Evolutionary conservation across 2,113 vertebrate species (phyloP), one percentile per base, ranked within the genome.

Genomic region (Paraplagusia blochii): DNA sequence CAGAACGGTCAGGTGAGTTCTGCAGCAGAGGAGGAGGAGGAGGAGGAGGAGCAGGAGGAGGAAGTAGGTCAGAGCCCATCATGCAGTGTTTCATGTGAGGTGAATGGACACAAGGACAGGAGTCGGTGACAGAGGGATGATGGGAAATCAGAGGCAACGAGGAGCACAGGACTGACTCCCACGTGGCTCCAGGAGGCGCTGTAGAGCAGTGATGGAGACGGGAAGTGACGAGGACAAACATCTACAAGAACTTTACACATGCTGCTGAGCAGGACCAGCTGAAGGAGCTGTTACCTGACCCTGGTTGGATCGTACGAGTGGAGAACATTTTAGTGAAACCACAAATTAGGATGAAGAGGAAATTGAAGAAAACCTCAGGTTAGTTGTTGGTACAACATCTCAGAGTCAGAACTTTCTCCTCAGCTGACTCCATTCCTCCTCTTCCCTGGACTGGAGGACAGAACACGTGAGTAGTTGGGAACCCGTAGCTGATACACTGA

Each of bases 41-140:
- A 15, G 2, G 29, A 36, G 49, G 50, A 50, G 18, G 47, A 61
- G 53, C 64, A n/a, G 58, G 63, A 54, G 22, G 57, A 63, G 3
- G 33, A 82, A 84, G 79, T 81, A 80, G 81, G 81, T 83, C 83
- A 87, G 49, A 74, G 81, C 79, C 40, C 48, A 53, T 44, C 72
- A 74, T 57, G 29, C 46, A 19, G 12, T 34, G 47, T 13, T 50
- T 50, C 9, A 29, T 4, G 22, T 29, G 22, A 29, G 47, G 47
- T 34, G 3, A 38, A 19, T 33, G 48, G 51, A 4, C 3, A 29
- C 22, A 29, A 52, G 15, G 47, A 53, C 45, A 53, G 66, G 53
- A 53, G 51, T 33, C 40, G 17, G 56, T n/a, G 71, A 68, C 52
- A 53, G 74, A 29, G 57, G 43, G 57, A 50, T 22, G 72, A 49